Evolutionary conservation across 2,797 vertebrate species (phyloP).

Genomic region (Girardinus metallicus): DNA sequence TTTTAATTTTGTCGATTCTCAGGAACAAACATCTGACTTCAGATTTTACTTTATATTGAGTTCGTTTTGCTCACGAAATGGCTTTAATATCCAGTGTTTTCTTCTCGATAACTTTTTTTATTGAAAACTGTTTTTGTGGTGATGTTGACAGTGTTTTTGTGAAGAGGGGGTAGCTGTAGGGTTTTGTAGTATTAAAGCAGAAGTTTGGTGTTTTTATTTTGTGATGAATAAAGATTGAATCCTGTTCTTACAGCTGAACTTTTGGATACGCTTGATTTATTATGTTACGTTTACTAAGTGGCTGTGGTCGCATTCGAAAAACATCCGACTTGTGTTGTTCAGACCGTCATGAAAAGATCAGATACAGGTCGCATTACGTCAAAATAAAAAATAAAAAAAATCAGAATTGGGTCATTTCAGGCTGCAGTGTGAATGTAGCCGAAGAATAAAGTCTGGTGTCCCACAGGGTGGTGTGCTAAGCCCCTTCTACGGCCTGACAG

Average conservation of each 20-base stretch:
- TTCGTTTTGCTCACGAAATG: not conserved
- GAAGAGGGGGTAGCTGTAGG: not conserved
- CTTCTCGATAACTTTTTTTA: not conserved
- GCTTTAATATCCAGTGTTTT: not conserved
- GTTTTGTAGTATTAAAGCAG: not conserved
- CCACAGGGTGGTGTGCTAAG: too few relatives aligned
- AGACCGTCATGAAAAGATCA: too few relatives aligned
- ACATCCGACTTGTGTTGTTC: too few relatives aligned
- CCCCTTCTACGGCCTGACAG: too few relatives aligned
- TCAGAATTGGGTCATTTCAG: too few relatives aligned
- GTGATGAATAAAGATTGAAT: not conserved
- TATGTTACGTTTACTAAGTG: too few relatives aligned
- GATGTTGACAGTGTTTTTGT: not conserved
- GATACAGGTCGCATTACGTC: too few relatives aligned
- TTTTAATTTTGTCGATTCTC: not conserved
- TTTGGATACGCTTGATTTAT: too few relatives aligned
- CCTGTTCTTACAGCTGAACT: not conserved
- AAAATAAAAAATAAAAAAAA: too few relatives aligned
- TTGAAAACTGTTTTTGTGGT: not conserved
- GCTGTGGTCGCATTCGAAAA: too few relatives aligned
- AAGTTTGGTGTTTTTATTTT: not conserved
- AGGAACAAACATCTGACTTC: not conserved
- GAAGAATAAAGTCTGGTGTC: too few relatives aligned
- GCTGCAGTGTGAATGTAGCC: too few relatives aligned
- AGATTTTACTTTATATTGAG: not conserved